Conservation (phyloP, 2,113 vertebrate species). For the Corythoichthys intestinalis region DNA sequence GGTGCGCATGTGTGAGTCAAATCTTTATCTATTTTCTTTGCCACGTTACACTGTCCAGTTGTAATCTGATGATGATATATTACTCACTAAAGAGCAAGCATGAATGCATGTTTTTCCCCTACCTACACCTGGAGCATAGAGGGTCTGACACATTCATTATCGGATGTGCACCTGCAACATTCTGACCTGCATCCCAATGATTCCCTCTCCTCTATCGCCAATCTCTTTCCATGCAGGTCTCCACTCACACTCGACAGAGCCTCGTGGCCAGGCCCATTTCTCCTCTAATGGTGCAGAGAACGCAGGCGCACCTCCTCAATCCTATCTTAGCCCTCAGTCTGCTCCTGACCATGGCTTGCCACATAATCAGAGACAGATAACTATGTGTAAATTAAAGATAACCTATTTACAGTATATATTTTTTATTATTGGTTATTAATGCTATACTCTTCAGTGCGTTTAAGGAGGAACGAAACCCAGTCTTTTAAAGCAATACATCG, state of each 20-base stretch:
- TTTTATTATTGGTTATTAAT: constrained; percentile 23
- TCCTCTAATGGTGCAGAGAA: constrained; percentile 63
- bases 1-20: constrained; percentile 5
- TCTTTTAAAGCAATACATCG: too few relatives aligned
- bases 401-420: too few relatives aligned
- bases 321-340: constrained; percentile 46
- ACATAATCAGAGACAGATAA: constrained; percentile 52
- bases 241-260: constrained; percentile 49
- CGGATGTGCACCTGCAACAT: constrained; percentile 52
- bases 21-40: constrained; percentile 31
- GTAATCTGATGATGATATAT: constrained; percentile 36
- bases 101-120: constrained; percentile 27
- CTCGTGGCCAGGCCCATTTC: constrained; percentile 63
- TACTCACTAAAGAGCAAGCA: constrained; percentile 44
- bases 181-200: constrained; percentile 66
- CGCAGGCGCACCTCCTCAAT: constrained; percentile 49
- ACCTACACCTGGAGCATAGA: constrained; percentile 49
- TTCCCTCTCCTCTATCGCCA: constrained; percentile 33
- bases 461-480: too few relatives aligned
- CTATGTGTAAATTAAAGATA: constrained; percentile 4
- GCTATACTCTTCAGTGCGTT: constrained; percentile 18
- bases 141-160: constrained; percentile 63
- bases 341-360: constrained; percentile 50
- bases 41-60: constrained; percentile 29
- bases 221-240: constrained; percentile 35